phyloP scores from a whole-genome alignment of 2,888 invertebrate species.

The Nephrotoma flavescens region DNA sequence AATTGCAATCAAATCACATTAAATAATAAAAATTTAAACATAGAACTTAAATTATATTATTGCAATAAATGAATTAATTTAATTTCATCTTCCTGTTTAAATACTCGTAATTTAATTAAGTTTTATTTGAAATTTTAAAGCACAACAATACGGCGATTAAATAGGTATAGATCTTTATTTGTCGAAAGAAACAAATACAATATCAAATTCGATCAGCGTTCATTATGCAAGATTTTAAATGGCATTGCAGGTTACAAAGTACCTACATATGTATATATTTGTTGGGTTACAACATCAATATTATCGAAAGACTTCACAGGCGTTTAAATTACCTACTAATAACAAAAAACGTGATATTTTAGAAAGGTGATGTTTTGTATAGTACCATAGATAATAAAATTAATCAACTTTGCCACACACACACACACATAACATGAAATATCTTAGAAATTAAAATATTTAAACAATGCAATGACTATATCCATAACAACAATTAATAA shows the following conservation, averaged over 20 bases:
- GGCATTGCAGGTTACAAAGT: not conserved
- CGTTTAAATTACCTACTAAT: not conserved
- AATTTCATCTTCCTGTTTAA: not conserved
- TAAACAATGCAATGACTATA: not conserved
- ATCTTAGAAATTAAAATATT: not conserved
- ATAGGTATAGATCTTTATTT: too few relatives aligned
- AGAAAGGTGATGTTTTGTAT: not conserved
- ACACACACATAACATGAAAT: too few relatives aligned
- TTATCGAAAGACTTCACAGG: not conserved
- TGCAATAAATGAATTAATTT: not conserved
- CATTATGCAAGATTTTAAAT: not conserved
- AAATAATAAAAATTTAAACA: not conserved
- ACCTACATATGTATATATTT: not conserved
- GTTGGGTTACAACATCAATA: not conserved
- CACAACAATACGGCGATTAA: too few relatives aligned
- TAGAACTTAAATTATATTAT: not conserved
- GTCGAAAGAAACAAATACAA: too few relatives aligned
- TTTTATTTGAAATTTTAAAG: too few relatives aligned
- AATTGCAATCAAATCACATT: not conserved
- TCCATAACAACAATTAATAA: too few relatives aligned
- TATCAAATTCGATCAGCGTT: too few relatives aligned
- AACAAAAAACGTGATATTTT: not conserved
- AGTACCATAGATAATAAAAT: not conserved
- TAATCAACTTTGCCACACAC: too few relatives aligned
- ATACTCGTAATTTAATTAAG: not conserved